These are phyloP conservation scores for Theodoxus fluviatilis DNA, from an alignment of 2,888 invertebrate species.

Conservation along the genomic window DNA sequence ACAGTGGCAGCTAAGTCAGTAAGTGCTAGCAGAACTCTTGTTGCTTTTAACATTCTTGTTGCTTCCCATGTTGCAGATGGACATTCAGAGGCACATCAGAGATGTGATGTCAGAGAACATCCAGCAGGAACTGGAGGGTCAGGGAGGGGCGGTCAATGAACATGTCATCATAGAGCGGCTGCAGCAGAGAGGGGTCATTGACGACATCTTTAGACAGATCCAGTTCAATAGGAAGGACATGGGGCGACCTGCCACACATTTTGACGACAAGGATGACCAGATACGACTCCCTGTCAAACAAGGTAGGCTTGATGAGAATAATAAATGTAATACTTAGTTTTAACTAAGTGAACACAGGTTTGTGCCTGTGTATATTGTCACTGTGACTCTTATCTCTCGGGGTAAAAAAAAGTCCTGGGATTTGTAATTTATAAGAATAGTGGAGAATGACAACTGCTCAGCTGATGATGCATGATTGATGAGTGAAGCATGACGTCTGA, in stretches of 20 bases:
- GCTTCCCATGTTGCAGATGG: constrained; percentile 41
- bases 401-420: too few relatives aligned
- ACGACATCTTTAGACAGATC: constrained; percentile 56
- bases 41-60: background rate
- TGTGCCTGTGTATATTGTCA: too few relatives aligned
- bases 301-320: constrained; percentile 46
- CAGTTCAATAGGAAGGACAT: constrained; percentile 49
- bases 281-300: constrained; percentile 42
- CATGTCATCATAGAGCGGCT: constrained; percentile 65
- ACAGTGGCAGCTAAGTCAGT: too few relatives aligned
- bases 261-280: constrained; percentile 51
- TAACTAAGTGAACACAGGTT: too few relatives aligned
- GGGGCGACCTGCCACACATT: constrained; percentile 51
- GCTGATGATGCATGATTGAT: too few relatives aligned
- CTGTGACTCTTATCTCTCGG: too few relatives aligned
- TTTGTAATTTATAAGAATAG: too few relatives aligned
- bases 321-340: too few relatives aligned
- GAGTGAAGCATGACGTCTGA: too few relatives aligned
- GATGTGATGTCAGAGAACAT: constrained; percentile 56
- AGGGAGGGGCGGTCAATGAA: constrained; percentile 49
- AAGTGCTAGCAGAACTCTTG: too few relatives aligned
- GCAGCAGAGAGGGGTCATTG: constrained; percentile 56
- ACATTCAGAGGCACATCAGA: constrained; percentile 54
- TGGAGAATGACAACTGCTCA: too few relatives aligned
- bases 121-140: constrained; percentile 47